These are phyloP conservation scores for Neoitamus cyanurus DNA, from an alignment of 2,888 invertebrate genomes.

Conservation along the genomic window DNA sequence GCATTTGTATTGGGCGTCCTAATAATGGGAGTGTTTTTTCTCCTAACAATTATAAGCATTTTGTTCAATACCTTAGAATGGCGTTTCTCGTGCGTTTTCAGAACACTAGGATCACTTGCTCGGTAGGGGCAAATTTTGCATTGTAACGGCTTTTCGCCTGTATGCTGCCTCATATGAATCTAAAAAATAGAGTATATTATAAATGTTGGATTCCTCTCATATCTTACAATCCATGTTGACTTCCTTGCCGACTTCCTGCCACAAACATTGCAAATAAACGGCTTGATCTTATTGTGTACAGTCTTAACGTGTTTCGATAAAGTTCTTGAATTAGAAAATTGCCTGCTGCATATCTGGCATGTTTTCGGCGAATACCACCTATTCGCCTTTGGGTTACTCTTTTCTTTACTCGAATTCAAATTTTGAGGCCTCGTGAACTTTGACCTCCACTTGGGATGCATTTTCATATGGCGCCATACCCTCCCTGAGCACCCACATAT, in stretches of 20 bases:
- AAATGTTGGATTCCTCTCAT: too few relatives aligned
- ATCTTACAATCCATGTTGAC: conserved; percentile 72
- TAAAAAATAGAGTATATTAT: conserved; percentile 57
- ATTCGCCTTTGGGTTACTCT: conserved; percentile 49
- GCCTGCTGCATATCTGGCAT: conserved; percentile 76
- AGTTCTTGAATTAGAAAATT: conserved; percentile 76
- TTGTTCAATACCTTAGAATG: conserved; percentile 65
- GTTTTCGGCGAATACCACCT: conserved; percentile 72
- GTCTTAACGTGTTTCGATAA: conserved; percentile 76
- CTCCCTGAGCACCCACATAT: conserved; percentile 61
- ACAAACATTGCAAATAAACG: conserved; percentile 80
- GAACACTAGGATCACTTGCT: conserved; percentile 81
- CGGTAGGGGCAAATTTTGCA: conserved; percentile 77
- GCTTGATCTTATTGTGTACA: conserved; percentile 79
- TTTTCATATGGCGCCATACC: conserved; percentile 73
- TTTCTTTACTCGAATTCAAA: conserved; percentile 52
- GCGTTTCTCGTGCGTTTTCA: conserved; percentile 74
- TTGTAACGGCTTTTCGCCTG: conserved; percentile 80
- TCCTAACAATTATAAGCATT: neutral
- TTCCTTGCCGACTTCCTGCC: conserved; percentile 78
- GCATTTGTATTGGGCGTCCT: conserved; percentile 72
- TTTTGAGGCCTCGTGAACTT: conserved; percentile 56
- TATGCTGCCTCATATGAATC: conserved; percentile 80
- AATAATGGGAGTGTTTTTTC: neutral
- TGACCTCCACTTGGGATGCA: conserved; percentile 67